phyloP scores from a whole-genome alignment of 1,140 invertebrate species.

The Atta texana region DNA sequence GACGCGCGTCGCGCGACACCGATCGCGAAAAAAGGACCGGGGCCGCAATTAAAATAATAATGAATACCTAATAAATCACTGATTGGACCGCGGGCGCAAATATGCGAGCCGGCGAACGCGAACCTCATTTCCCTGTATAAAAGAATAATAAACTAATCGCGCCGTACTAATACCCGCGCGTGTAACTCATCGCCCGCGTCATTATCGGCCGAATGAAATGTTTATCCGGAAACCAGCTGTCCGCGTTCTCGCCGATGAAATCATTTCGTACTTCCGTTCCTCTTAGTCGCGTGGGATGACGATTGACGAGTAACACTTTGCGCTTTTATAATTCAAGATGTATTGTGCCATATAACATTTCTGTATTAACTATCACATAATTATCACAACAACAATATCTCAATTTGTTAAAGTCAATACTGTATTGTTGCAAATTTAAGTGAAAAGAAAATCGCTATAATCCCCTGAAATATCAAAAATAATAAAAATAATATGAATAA shows the following conservation, averaged over 20 bases:
- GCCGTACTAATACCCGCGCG: slow-evolving; percentile 67
- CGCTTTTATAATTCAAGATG: not conserved
- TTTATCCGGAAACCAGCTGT: slow-evolving; percentile 69
- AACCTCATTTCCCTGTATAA: slow-evolving; percentile 81
- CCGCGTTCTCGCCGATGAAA: slow-evolving; percentile 52
- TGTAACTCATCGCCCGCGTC: slow-evolving; percentile 67
- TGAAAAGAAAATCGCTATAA: not conserved
- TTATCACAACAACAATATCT: not conserved
- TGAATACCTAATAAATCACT: slow-evolving; percentile 83
- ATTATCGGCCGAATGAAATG: slow-evolving; percentile 75
- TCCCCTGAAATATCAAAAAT: not conserved
- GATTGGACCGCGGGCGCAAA: slow-evolving; percentile 78
- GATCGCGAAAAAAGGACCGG: slow-evolving; percentile 63
- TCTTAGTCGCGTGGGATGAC: slow-evolving; percentile 12
- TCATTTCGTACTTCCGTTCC: slow-evolving; percentile 39
- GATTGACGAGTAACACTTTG: not conserved
- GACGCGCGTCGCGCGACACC: slow-evolving; percentile 65
- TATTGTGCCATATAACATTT: not conserved
- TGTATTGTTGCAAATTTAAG: not conserved
- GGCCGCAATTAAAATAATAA: slow-evolving; percentile 82
- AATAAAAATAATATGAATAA: not conserved
- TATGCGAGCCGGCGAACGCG: slow-evolving; percentile 71
- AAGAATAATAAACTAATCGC: slow-evolving; percentile 82
- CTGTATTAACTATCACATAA: not conserved
- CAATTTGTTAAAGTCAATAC: not conserved